phyloP scores from a whole-genome alignment of 2,797 vertebrate genomes.

The Sternarchorhynchus goeldii region DNA sequence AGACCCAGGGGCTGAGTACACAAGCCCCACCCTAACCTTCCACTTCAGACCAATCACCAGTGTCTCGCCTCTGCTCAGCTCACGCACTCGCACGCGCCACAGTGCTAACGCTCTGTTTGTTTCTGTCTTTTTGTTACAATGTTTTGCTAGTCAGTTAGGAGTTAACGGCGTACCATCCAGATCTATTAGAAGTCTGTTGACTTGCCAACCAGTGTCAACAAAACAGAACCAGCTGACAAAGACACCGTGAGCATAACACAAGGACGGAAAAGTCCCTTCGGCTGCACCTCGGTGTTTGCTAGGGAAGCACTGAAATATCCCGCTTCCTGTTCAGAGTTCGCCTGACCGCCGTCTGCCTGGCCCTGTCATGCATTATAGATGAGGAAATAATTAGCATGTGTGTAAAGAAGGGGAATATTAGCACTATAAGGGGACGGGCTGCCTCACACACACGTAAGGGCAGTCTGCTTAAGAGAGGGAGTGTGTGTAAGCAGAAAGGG shows the following conservation, averaged over 20 bases:
- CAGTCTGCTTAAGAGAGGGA: constrained; percentile 43
- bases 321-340: constrained; percentile 49
- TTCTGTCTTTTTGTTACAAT: background rate
- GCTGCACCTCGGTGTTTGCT: constrained; percentile 19
- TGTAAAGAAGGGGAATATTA: constrained; percentile 45
- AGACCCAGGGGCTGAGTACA: constrained; percentile 64
- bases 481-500: constrained; percentile 58
- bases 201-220: constrained; percentile 27
- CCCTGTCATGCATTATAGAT: constrained; percentile 59
- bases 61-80: background rate
- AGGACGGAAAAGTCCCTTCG: constrained; percentile 27
- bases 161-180: background rate
- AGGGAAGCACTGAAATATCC: background rate
- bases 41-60: constrained; percentile 1
- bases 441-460: constrained; percentile 44
- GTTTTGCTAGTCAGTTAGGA: background rate
- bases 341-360: constrained; percentile 54
- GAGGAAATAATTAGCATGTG: constrained; percentile 52
- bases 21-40: constrained; percentile 51
- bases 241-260: constrained; percentile 25
- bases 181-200: constrained; percentile 11
- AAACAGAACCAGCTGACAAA: background rate
- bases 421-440: constrained; percentile 53
- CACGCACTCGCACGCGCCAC: background rate
- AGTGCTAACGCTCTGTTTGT: background rate